Conservation (phyloP, 1,140 invertebrate genomes). For the Solenopsis fugax region DNA sequence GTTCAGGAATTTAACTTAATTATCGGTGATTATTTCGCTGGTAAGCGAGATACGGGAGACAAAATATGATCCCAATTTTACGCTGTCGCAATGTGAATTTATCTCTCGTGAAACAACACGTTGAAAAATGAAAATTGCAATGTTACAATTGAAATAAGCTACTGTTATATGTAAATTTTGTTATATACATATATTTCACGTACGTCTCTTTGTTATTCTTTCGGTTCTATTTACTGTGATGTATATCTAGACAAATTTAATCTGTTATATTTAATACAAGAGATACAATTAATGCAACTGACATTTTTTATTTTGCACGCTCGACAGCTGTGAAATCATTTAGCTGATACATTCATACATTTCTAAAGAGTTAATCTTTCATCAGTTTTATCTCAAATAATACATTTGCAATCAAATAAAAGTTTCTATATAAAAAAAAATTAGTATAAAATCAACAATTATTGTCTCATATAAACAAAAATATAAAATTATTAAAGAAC, state of each 20-base stretch:
- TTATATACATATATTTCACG: background rate
- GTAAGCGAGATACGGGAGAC: background rate
- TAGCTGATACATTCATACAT: too few relatives aligned
- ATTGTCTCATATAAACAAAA: too few relatives aligned
- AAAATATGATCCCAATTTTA: background rate
- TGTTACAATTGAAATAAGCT: conserved; percentile 19
- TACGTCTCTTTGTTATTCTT: background rate
- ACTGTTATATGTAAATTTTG: conserved; percentile 9
- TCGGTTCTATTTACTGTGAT: background rate
- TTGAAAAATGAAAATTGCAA: conserved; percentile 32
- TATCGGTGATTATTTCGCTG: background rate
- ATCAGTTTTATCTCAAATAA: background rate
- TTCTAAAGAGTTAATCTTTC: background rate
- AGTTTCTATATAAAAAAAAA: background rate
- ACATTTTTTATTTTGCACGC: background rate
- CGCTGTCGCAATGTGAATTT: background rate
- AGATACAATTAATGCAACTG: background rate
- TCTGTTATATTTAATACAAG: background rate
- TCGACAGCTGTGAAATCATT: background rate
- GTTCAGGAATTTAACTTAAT: conserved; percentile 3
- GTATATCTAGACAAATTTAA: conserved; percentile 2
- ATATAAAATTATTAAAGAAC: too few relatives aligned
- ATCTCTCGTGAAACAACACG: background rate
- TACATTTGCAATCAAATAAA: background rate
- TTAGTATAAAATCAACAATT: too few relatives aligned